Percentiles rank a stretch among this genome's conserved stretches.
phyloP scores from a whole-genome alignment of 2,113 vertebrate genomes.

The zebrafish (Danio rerio) region GRCz12tu NC_133197.1:22488501-22489000 shows the following conservation, averaged over 20 bases:
- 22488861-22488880: conserved; percentile 75
- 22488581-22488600: conserved; percentile 20
- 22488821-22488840: conserved; percentile 70
- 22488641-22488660: conserved; percentile 38
- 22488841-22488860: conserved; percentile 77
- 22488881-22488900: conserved; percentile 67
- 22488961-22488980: conserved; percentile 3
- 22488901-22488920: conserved; percentile 10
- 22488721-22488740: conserved; percentile 49
- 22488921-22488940: background rate
- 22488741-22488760: conserved; percentile 51
- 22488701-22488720: conserved; percentile 62
- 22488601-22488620: conserved; percentile 33
- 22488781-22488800: conserved; percentile 15
- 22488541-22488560: conserved; percentile 20
- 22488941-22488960: background rate
- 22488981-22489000: background rate
- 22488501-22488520: conserved; percentile 9
- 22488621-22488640: background rate
- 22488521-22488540: background rate
- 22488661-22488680: conserved; percentile 56
- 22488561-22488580: background rate
- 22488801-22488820: conserved; percentile 53
- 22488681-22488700: background rate
- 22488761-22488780: conserved; percentile 74